phyloP scores from a whole-genome alignment of 2,888 invertebrate species.

The Escarpia spicata region DNA sequence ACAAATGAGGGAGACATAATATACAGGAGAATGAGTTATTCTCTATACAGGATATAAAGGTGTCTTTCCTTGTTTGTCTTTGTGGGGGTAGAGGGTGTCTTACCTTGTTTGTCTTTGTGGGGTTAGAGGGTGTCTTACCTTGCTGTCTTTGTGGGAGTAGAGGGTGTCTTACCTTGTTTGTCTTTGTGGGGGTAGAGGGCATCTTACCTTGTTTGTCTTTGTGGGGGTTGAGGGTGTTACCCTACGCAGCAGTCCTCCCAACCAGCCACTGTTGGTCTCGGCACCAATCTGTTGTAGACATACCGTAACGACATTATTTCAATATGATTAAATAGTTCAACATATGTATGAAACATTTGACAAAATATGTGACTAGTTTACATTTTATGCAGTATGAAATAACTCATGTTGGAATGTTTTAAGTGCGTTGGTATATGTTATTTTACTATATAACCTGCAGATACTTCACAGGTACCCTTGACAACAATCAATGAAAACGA shows the following conservation, averaged over 20 bases:
- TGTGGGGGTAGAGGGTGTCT: no score
- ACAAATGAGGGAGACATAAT: no score
- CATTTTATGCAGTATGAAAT: neutral
- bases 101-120: no score
- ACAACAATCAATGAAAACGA: slow-evolving; percentile 88
- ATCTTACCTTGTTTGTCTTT: slow-evolving; percentile 37
- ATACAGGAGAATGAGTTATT: no score
- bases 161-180: no score
- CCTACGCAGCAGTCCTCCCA: slow-evolving; percentile 34
- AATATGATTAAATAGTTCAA: neutral
- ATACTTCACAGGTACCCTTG: slow-evolving; percentile 55
- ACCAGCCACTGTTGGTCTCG: slow-evolving; percentile 31
- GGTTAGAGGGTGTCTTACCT: no score
- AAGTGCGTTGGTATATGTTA: neutral
- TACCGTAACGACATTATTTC: neutral
- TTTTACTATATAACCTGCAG: neutral
- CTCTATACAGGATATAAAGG: no score
- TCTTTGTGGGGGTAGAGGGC: neutral
- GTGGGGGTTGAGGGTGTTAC: slow-evolving; percentile 41
- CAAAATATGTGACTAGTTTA: neutral
- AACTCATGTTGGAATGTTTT: neutral
- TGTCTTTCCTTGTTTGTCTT: no score
- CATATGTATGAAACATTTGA: no score
- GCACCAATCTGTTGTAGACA: neutral
- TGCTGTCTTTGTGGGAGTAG: no score